Percentiles rank a stretch among this genome's conserved stretches.
phyloP scores from a whole-genome alignment of 2,113 vertebrate species.

The Microcebus ravelobensis region DNA sequence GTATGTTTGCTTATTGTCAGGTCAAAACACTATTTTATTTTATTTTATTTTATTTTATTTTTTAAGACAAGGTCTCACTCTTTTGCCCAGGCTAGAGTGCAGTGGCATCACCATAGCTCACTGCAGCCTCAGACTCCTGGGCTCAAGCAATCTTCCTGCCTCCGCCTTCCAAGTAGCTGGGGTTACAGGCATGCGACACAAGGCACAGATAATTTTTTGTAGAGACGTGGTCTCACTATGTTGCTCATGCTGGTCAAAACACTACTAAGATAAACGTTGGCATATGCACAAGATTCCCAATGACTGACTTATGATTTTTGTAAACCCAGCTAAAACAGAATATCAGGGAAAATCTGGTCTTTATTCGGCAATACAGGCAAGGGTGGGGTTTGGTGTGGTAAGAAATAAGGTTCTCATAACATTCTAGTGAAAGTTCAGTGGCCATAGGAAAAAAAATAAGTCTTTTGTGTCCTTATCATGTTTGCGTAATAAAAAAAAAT shows the following conservation, averaged over 20 bases:
- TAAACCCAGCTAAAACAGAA: neutral
- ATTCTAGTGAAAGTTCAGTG: slow-evolving; percentile 52
- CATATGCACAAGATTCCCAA: neutral
- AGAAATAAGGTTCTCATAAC: slow-evolving; percentile 50
- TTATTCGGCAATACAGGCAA: slow-evolving; percentile 33
- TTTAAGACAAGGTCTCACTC: too few species aligned
- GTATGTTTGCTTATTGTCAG: neutral
- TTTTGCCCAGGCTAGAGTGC: too few species aligned
- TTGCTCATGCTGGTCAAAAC: slow-evolving; percentile 6
- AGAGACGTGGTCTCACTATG: too few species aligned
- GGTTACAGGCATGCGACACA: too few species aligned
- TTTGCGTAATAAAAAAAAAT: slow-evolving; percentile 56
- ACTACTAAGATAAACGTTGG: slow-evolving; percentile 22
- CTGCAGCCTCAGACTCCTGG: too few species aligned
- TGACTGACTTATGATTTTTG: neutral
- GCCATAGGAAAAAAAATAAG: neutral
- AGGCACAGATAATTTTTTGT: too few species aligned
- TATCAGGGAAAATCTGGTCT: slow-evolving; percentile 59
- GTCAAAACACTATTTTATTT: slow-evolving; percentile 16
- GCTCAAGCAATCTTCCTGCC: too few species aligned
- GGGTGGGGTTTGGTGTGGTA: neutral
- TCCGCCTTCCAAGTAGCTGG: too few species aligned
- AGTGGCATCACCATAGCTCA: too few species aligned
- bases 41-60: too few species aligned
- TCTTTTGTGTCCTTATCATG: slow-evolving; percentile 61